Evolutionary conservation across 1,140 invertebrate genomes (phyloP).

Genomic region (Capitella teleta): DNA sequence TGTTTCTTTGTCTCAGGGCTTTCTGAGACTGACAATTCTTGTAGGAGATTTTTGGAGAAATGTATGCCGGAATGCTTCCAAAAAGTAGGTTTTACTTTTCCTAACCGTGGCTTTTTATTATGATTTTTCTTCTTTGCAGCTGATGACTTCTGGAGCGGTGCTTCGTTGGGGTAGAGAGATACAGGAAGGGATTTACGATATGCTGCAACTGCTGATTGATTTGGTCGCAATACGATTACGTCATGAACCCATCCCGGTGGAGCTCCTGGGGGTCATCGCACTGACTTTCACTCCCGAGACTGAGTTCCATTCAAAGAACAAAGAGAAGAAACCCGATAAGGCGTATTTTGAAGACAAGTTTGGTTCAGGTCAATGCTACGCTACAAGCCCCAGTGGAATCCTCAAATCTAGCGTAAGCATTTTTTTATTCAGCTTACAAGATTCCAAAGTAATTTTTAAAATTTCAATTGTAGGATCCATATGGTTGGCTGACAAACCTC

Average conservation of each 20-base stretch:
- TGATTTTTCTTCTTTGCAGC: conserved; percentile 19
- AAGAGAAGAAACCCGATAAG: conserved; percentile 21
- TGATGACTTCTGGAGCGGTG: conserved; percentile 44
- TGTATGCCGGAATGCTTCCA: conserved; percentile 47
- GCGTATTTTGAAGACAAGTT: conserved; percentile 39
- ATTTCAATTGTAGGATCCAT: conserved; percentile 39
- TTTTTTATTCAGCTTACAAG: too few relatives aligned
- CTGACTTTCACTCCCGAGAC: conserved; percentile 44
- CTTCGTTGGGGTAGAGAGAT: conserved; percentile 46
- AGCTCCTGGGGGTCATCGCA: conserved; percentile 34
- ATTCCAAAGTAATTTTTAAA: too few relatives aligned
- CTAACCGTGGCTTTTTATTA: too few relatives aligned
- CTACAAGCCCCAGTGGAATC: conserved; percentile 16
- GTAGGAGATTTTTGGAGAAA: conserved; percentile 43
- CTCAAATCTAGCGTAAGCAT: too few relatives aligned
- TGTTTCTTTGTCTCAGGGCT: conserved; percentile 28
- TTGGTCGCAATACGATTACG: conserved; percentile 42
- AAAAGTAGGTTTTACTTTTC: conserved; percentile 32
- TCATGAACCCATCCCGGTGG: conserved; percentile 33
- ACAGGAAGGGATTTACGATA: conserved; percentile 47
- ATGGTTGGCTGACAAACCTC: conserved; percentile 47
- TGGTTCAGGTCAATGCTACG: conserved; percentile 22
- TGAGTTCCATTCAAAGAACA: conserved; percentile 46
- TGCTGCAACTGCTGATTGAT: conserved; percentile 45
- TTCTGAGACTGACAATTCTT: conserved; percentile 43